Conservation (phyloP, 2,888 invertebrate species). For the Eueremaeus valkanovi region DNA sequence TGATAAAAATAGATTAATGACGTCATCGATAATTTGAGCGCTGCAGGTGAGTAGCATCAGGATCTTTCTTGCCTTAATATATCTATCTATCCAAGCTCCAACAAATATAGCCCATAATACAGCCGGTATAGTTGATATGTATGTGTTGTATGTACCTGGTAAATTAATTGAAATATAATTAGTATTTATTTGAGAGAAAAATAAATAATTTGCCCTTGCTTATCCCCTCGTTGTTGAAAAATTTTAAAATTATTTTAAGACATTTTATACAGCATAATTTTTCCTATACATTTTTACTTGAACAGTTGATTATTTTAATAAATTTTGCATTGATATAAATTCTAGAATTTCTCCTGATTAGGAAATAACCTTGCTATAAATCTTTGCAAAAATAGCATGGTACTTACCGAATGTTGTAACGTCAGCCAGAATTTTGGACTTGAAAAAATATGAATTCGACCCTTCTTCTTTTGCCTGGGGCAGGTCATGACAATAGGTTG, state of each 20-base stretch:
- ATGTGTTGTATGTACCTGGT: background rate
- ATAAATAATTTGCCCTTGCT: no score
- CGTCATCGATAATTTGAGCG: background rate
- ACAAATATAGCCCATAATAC: background rate
- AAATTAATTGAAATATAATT: no score
- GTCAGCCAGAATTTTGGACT: constrained; percentile 23
- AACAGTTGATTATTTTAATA: background rate
- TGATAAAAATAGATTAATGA: background rate
- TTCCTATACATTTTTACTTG: no score
- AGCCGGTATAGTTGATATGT: background rate
- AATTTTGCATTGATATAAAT: background rate
- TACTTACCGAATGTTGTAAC: background rate
- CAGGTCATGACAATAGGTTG: background rate
- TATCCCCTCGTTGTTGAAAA: no score
- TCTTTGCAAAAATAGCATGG: no score
- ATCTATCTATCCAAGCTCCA: background rate
- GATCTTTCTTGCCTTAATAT: background rate
- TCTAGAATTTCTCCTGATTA: no score
- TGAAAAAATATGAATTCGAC: background rate
- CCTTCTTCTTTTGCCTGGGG: background rate
- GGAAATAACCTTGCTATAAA: no score
- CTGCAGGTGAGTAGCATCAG: background rate
- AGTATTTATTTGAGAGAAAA: no score
- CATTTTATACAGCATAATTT: no score
- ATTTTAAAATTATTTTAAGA: background rate